Evolutionary conservation across 1,140 invertebrate genomes (phyloP), one percentile per base, ranked within the genome.

Genomic region (Sitophilus oryzae): DNA sequence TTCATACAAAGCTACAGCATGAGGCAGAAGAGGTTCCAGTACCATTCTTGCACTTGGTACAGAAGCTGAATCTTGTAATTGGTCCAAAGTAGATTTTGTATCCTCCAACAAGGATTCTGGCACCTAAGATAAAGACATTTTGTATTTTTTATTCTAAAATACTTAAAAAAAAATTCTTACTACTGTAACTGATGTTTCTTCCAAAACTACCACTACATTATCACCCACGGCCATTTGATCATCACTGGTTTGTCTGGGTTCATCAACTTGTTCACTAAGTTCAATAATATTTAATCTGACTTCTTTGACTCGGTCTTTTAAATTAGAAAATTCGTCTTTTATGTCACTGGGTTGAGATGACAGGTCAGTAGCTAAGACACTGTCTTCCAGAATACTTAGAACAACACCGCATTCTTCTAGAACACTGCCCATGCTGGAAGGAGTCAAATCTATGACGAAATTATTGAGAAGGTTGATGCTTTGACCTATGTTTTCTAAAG

Each of bases 301-400:
- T 52, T 63, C 63, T 14, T 43, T 19, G 4, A 61, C 57, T 54
- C 65, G 57, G 48, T 50, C 53, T 49, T 64, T 63, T 22, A 70
- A 44, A 8, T 57, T 44, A 4, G 49, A 56, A 53, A 69, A 63
- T 11, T 15, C 2, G 1, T 42, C 52, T 34, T 38, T 50, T 23
- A 41, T 58, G 45, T 55, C 59, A 59, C 50, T 60, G 49, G 50
- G 36, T 15, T 52, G 36, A 9, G 66, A 58, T 38, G 56, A 53
- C 47, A 63, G 50, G 23, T 67, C 62, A 38, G 66, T 64, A 14
- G 56, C 40, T 15, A 62, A 49, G 19, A 73, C 58, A 53, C 66
- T 66, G 16, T 68, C 64, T 63, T 73, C 70, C 2, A 74, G 53
- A 19, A 68, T 67, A 34, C 57, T 65, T n/a, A 74, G 61, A 14